Conservation (phyloP, 2,113 vertebrate genomes). For the Riparia riparia region DNA sequence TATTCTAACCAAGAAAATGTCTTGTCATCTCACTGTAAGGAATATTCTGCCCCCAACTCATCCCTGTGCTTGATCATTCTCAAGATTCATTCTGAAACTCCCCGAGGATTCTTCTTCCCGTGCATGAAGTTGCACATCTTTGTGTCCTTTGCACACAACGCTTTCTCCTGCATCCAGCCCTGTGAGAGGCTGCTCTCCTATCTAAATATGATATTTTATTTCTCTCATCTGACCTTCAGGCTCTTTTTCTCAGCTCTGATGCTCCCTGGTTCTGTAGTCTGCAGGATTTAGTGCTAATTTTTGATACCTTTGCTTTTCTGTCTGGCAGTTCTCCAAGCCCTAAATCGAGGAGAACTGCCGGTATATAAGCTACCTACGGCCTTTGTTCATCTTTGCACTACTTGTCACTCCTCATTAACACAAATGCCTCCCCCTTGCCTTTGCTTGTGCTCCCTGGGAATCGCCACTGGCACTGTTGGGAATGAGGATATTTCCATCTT, state of each 20-base stretch:
- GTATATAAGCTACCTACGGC: neutral
- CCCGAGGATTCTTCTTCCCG: neutral
- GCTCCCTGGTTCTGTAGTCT: neutral
- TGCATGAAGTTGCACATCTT: accelerated
- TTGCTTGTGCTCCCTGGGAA: neutral
- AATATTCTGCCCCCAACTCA: neutral
- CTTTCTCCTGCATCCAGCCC: neutral
- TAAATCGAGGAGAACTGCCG: neutral
- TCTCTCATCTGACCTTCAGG: neutral
- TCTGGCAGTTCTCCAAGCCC: neutral
- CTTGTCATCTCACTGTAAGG: neutral
- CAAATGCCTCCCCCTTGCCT: neutral
- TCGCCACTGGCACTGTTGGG: neutral
- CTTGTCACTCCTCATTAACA: neutral
- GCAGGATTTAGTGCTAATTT: neutral
- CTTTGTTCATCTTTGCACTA: neutral
- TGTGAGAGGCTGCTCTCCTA: neutral
- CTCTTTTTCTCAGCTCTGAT: neutral
- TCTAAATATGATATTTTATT: neutral
- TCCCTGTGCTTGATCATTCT: neutral
- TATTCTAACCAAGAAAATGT: neutral
- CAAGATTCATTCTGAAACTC: neutral
- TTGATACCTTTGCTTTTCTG: neutral
- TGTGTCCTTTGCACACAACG: neutral
- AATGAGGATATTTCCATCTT: neutral